Conservation (phyloP, 2,113 vertebrate genomes). For the Platycercus adscitus region DNA sequence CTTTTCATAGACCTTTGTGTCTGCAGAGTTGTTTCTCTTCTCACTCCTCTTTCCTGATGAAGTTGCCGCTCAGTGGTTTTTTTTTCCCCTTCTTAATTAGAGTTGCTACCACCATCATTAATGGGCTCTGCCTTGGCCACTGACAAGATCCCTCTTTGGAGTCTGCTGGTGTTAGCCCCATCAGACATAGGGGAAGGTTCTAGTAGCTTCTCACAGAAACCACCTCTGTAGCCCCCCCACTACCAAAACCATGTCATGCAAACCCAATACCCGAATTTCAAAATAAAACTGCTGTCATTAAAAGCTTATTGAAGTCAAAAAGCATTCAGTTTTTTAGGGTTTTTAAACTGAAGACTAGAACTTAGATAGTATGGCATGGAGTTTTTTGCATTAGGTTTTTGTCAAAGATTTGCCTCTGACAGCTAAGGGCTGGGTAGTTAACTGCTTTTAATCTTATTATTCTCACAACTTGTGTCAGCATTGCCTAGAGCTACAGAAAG, state of each 20-base stretch:
- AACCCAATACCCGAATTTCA: neutral
- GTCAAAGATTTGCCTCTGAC: neutral
- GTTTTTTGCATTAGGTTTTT: neutral
- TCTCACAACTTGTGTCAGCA: conserved; percentile 29
- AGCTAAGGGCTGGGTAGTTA: neutral
- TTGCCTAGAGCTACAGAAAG: conserved; percentile 36
- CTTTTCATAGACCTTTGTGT: neutral
- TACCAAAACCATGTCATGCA: neutral
- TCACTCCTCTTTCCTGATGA: neutral
- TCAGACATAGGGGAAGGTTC: neutral
- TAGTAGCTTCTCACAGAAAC: neutral
- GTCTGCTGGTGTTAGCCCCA: neutral
- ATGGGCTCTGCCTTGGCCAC: neutral
- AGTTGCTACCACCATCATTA: neutral
- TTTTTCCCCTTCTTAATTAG: neutral
- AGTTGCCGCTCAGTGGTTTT: neutral
- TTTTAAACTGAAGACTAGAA: neutral
- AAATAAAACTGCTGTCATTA: neutral
- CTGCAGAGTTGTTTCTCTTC: neutral
- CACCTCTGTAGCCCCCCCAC: accelerated
- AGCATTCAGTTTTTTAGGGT: accelerated
- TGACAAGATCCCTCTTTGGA: neutral
- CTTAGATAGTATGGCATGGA: accelerated
- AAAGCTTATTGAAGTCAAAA: neutral
- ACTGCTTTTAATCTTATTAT: conserved; percentile 37